phyloP scores from a whole-genome alignment of 2,113 vertebrate genomes.

The Sphyrna mokarran region DNA sequence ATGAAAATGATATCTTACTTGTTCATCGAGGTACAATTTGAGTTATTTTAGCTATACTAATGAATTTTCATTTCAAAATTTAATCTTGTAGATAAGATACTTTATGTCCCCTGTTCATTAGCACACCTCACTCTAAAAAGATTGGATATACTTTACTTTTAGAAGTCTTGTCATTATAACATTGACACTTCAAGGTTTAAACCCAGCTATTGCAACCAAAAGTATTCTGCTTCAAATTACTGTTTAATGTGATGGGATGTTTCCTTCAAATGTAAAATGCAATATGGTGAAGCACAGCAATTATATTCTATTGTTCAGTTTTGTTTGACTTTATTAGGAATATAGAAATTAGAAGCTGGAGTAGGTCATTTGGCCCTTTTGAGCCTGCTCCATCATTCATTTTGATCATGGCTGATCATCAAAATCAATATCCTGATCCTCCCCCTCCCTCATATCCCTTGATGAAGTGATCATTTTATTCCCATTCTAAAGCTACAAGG shows the following conservation, averaged over 20 bases:
- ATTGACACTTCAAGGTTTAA: background rate
- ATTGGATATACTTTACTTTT: too few relatives aligned
- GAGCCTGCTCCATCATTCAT: too few relatives aligned
- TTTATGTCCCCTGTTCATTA: background rate
- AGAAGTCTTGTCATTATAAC: background rate
- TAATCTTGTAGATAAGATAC: background rate
- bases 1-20: slow-evolving; percentile 88
- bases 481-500: background rate
- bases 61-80: background rate
- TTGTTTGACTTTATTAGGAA: background rate
- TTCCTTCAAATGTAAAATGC: background rate
- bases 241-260: background rate
- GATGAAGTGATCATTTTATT: background rate
- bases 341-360: background rate
- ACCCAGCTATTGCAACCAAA: background rate
- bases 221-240: background rate
- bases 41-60: background rate
- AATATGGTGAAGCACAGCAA: background rate
- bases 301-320: background rate
- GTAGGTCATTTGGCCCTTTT: too few relatives aligned
- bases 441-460: too few relatives aligned
- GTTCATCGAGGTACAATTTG: slow-evolving; percentile 82
- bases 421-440: too few relatives aligned
- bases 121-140: background rate
- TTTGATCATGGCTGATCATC: too few relatives aligned